Evolutionary conservation across 2,113 vertebrate species (phyloP).

Genomic region (Zosterops japonicus): DNA sequence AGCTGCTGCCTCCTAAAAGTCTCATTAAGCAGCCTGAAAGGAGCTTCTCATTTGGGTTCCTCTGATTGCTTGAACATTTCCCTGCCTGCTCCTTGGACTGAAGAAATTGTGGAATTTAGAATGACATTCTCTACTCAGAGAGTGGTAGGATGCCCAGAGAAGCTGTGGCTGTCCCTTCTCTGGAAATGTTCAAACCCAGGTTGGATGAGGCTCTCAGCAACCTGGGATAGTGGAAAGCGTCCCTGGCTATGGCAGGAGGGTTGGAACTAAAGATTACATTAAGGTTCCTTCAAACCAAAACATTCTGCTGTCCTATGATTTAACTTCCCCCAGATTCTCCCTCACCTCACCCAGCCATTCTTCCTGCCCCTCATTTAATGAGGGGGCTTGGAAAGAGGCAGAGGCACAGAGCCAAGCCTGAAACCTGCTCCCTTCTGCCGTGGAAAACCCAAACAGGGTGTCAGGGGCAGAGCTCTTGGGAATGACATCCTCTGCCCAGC

Average conservation of each 20-base stretch:
- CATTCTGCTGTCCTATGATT: not conserved
- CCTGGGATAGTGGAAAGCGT: not conserved
- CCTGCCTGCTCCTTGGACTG: not conserved
- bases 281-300: not conserved
- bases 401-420: not conserved
- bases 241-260: not conserved
- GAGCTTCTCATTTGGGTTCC: not conserved
- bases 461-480: not conserved
- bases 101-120: not conserved
- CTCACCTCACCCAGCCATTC: fast-evolving
- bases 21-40: not conserved
- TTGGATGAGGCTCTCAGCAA: not conserved
- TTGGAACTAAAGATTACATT: not conserved
- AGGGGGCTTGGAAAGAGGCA: not conserved
- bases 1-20: not conserved
- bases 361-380: not conserved
- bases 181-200: not conserved
- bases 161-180: not conserved
- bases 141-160: not conserved
- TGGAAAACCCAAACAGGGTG: fast-evolving
- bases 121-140: not conserved
- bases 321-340: not conserved
- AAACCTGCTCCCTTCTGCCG: not conserved
- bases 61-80: not conserved
- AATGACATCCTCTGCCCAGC: not conserved